Evolutionary conservation across 2,888 invertebrate genomes (phyloP).

Genomic region (Ctena decussata): DNA sequence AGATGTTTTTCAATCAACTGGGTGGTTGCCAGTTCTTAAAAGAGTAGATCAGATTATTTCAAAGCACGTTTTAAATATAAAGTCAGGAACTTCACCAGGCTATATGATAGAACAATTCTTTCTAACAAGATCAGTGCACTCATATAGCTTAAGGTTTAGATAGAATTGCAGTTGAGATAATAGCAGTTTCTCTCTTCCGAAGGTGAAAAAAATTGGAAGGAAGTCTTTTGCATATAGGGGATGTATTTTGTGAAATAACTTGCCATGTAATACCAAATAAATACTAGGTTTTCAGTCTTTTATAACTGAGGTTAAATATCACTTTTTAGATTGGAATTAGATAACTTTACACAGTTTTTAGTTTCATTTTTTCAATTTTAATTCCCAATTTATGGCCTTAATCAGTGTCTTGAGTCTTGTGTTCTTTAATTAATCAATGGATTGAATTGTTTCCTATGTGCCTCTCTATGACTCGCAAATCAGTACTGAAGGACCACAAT

Average conservation of each 20-base stretch:
- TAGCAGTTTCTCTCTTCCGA: background rate
- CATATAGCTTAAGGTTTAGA: background rate
- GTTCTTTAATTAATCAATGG: too few species aligned
- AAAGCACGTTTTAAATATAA: background rate
- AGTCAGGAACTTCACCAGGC: background rate
- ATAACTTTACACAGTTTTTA: too few species aligned
- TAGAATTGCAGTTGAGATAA: background rate
- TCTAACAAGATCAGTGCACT: background rate
- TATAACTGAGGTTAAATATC: too few species aligned
- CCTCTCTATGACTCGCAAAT: too few species aligned
- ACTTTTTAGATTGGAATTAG: too few species aligned
- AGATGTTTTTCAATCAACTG: background rate
- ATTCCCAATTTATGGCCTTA: too few species aligned
- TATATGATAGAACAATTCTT: background rate
- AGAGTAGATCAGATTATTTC: background rate
- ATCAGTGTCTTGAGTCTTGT: too few species aligned
- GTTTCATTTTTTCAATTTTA: too few species aligned
- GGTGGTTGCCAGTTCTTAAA: background rate
- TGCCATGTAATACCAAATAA: background rate
- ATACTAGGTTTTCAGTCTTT: too few species aligned
- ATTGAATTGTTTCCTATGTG: too few species aligned
- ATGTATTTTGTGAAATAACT: background rate
- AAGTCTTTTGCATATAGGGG: background rate
- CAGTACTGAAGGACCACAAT: too few species aligned
- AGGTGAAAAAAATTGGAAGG: background rate